These are phyloP conservation scores for Steinernema khuongi DNA, from an alignment of 1,140 invertebrate species.

Conservation along the genomic window DNA sequence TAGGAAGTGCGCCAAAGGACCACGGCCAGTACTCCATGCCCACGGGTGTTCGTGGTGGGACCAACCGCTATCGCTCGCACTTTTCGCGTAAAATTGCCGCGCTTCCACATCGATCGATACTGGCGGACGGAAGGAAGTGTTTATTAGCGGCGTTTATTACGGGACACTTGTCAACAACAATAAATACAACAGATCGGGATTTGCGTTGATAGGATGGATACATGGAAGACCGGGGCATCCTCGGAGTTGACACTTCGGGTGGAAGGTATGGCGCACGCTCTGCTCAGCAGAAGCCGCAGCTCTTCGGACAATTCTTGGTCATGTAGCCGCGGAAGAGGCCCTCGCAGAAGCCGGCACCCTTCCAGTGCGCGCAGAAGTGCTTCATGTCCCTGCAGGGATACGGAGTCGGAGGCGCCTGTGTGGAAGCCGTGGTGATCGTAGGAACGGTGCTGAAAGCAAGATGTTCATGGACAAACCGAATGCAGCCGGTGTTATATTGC, in stretches of 20 bases:
- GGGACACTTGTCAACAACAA: neutral
- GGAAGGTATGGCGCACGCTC: too few relatives aligned
- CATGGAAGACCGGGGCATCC: neutral
- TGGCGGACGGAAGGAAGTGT: neutral
- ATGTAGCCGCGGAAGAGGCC: slow-evolving; percentile 55
- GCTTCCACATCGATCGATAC: too few relatives aligned
- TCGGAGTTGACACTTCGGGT: neutral
- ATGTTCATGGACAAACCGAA: neutral
- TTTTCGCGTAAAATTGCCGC: too few relatives aligned
- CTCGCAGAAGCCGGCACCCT: slow-evolving; percentile 52
- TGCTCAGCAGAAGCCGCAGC: slow-evolving; percentile 48
- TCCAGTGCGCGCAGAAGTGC: slow-evolving; percentile 55
- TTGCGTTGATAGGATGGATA: neutral
- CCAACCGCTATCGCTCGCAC: neutral
- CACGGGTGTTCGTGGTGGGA: neutral
- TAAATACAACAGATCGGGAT: neutral
- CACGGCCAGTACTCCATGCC: neutral
- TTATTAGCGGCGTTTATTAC: slow-evolving; percentile 13
- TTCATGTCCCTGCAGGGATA: slow-evolving; percentile 46
- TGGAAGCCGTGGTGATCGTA: slow-evolving; percentile 16
- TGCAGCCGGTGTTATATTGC: too few relatives aligned
- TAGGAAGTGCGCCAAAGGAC: neutral
- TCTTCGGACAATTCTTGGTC: slow-evolving; percentile 51
- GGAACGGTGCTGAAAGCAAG: slow-evolving; percentile 1
- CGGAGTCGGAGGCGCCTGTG: slow-evolving; percentile 18